Evolutionary conservation across 2,888 invertebrate species (phyloP).

Genomic region (Taphrorychus bicolor): DNA sequence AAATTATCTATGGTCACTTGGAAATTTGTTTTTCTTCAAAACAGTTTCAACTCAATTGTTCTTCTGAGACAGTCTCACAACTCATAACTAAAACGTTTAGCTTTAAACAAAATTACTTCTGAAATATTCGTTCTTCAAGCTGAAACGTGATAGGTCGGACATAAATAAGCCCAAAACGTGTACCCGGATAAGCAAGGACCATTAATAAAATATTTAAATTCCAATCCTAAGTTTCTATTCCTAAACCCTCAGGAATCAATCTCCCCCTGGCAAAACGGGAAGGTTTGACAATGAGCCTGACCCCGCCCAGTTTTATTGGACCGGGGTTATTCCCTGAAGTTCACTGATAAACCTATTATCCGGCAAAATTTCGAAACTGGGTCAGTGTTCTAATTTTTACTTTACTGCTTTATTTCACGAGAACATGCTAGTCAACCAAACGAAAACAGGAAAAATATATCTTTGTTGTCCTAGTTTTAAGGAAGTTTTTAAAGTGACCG

Average conservation of each 20-base stretch:
- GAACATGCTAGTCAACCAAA: slow-evolving; percentile 1
- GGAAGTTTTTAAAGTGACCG: slow-evolving; percentile 5
- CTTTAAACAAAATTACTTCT: too few species aligned
- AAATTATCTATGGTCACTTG: too few species aligned
- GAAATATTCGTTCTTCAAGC: too few species aligned
- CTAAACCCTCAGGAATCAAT: slow-evolving; percentile 1
- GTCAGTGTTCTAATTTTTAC: slow-evolving; percentile 24
- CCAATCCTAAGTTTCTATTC: not conserved
- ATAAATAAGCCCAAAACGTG: too few species aligned
- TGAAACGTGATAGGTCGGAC: too few species aligned
- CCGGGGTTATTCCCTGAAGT: not conserved
- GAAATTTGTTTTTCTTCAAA: too few species aligned
- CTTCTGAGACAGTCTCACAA: too few species aligned
- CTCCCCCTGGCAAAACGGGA: not conserved
- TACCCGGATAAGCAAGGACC: too few species aligned
- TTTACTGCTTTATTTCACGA: slow-evolving; percentile 17
- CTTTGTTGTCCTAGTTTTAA: slow-evolving; percentile 18
- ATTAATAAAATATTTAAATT: slow-evolving; percentile 4
- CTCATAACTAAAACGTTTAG: too few species aligned
- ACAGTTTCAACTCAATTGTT: too few species aligned
- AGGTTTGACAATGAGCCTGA: slow-evolving; percentile 1
- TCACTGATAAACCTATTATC: not conserved
- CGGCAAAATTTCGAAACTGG: slow-evolving; percentile 13
- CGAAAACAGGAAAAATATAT: slow-evolving; percentile 11
- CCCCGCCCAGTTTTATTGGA: not conserved